These are phyloP conservation scores for Ophion obscuratus DNA, from an alignment of 2,888 invertebrate genomes.

Conservation along the genomic window DNA sequence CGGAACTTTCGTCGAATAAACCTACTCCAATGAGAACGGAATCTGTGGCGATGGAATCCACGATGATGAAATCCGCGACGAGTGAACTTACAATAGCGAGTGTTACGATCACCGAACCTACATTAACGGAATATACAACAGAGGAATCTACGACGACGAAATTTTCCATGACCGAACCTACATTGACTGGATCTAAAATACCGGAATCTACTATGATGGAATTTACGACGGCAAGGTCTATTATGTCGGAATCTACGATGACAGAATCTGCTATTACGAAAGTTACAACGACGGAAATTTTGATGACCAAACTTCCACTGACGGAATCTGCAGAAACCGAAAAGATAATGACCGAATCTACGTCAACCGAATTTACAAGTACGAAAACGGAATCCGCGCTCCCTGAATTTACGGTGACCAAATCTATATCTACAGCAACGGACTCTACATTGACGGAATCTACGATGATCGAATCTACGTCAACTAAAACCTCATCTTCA, in stretches of 20 bases:
- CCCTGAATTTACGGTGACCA: neutral
- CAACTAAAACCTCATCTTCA: neutral
- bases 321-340: neutral
- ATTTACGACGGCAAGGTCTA: neutral
- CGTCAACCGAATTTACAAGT: neutral
- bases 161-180: slow-evolving; percentile 17
- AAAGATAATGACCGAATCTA: neutral
- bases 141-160: slow-evolving; percentile 3
- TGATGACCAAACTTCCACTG: neutral
- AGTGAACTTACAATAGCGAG: too few relatives aligned
- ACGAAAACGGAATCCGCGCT: slow-evolving; percentile 34
- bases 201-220: neutral
- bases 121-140: neutral
- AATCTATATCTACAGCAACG: neutral
- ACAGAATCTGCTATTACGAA: slow-evolving; percentile 44
- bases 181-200: neutral
- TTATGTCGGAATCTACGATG: neutral
- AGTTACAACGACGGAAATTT: neutral
- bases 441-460: neutral
- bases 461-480: neutral
- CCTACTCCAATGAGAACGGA: too few relatives aligned
- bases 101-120: too few relatives aligned
- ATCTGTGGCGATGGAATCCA: too few relatives aligned
- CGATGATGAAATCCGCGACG: too few relatives aligned
- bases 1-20: neutral